Evolutionary conservation across 2,113 vertebrate species (phyloP), one percentile per base, ranked within the genome.

Genomic region (Otolemur garnettii): DNA sequence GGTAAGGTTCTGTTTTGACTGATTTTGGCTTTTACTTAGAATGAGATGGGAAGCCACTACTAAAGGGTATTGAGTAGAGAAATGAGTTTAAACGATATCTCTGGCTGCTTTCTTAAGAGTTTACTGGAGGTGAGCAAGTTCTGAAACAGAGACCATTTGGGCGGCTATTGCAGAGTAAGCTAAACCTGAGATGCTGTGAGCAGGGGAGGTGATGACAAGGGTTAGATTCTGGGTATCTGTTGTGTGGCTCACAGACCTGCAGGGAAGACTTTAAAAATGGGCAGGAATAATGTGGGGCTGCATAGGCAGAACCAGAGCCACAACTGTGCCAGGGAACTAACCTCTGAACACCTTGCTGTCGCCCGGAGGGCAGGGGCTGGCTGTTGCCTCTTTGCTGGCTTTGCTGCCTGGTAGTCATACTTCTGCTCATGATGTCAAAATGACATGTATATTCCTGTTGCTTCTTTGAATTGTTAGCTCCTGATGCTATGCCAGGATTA

Each of bases 21-120:
- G 53, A 60, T 13, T 88, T 96, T 91, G 28, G 26, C 19, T 94
- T 91, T 93, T 83, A 60, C 72, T 85, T 24, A 71, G 19, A n/a
- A 22, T 78, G 30, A 42, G 14, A 26, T 74, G 57, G n/a, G 57
- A 87, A 90, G 9, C 35, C 42, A 35, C 28, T 30, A 72, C 28
- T 30, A 66, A 55, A 57, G 74, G 50, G 1, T 78, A 4, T 33
- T 78, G 55, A 81, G 33, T 50, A 69, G 18, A 79, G 50, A 74
- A 79, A 28, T 35, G 22, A n/a, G 88, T 87, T 93, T 74, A 57
- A 78, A 84, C 42, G 78, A 28, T 71, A n/a, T 96, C 66, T 87
- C 26, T 78, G 5, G 9, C 17, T 69, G 13, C 62, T 80, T 62
- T 75, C 9, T 79, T 38, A 55, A 84, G 71, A 95, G 35, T 33